Evolutionary conservation across 2,113 vertebrate genomes (phyloP).

Genomic region (Caranx ignobilis): DNA sequence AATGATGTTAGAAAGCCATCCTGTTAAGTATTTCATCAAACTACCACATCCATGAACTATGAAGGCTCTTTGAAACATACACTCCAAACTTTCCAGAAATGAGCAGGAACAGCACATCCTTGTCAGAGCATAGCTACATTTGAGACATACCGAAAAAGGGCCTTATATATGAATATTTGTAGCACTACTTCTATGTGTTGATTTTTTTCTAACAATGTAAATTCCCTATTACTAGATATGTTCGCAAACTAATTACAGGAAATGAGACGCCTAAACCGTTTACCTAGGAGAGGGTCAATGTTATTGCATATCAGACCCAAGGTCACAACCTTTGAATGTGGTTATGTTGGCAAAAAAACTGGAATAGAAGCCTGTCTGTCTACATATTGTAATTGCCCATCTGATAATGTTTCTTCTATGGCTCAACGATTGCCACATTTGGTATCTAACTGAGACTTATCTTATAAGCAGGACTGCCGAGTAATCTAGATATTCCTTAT

Average conservation of each 20-base stretch:
- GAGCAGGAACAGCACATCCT: neutral
- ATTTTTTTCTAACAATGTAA: neutral
- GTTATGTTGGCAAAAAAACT: neutral
- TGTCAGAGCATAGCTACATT: neutral
- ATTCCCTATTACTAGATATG: neutral
- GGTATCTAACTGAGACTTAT: neutral
- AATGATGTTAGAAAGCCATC: neutral
- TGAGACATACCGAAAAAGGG: neutral
- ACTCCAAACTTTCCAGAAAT: neutral
- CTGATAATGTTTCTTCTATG: conserved; percentile 3
- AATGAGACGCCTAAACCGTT: conserved; percentile 1
- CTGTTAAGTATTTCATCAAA: neutral
- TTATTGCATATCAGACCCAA: conserved; percentile 1
- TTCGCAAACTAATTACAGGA: neutral
- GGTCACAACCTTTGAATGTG: conserved; percentile 22
- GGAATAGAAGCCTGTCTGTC: neutral
- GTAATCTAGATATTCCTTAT: neutral
- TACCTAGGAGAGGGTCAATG: conserved; percentile 2
- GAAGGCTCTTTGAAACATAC: neutral
- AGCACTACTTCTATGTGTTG: neutral
- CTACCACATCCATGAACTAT: neutral
- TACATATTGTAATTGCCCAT: conserved; percentile 5
- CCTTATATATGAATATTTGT: neutral
- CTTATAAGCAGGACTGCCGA: neutral
- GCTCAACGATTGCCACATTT: neutral